Conservation (phyloP, 2,888 invertebrate genomes). For the Perizoma affinitatum region DNA sequence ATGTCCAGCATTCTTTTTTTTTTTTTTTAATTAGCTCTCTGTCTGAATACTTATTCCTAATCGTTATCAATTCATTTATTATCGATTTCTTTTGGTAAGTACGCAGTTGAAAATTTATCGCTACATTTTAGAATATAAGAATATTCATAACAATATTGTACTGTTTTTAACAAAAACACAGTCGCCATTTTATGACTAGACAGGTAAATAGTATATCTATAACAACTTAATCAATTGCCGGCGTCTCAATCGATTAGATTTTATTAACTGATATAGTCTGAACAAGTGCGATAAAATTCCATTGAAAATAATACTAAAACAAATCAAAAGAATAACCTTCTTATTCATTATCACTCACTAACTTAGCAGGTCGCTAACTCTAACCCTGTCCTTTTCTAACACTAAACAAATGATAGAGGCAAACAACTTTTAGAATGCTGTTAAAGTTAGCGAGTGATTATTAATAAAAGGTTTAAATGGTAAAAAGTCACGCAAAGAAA, state of each 20-base stretch:
- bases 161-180: slow-evolving; percentile 22
- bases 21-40: too few species aligned
- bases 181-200: slow-evolving; percentile 10
- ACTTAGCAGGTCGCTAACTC: too few species aligned
- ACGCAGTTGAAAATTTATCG: slow-evolving; percentile 43
- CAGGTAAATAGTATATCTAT: slow-evolving; percentile 14
- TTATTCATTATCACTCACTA: too few species aligned
- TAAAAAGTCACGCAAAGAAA: background rate
- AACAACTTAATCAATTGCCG: slow-evolving; percentile 18
- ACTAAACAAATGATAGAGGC: too few species aligned
- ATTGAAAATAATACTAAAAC: slow-evolving; percentile 9
- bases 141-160: slow-evolving; percentile 46
- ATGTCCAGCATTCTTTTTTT: too few species aligned
- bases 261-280: slow-evolving; percentile 24
- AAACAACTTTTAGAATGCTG: too few species aligned
- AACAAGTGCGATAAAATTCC: slow-evolving; percentile 23
- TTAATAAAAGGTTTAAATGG: background rate
- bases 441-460: background rate
- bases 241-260: slow-evolving; percentile 35
- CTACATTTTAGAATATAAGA: slow-evolving; percentile 42
- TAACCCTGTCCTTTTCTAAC: too few species aligned
- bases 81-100: slow-evolving; percentile 36
- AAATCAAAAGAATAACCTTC: background rate
- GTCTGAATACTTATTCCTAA: background rate
- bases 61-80: slow-evolving; percentile 19